phyloP scores from a whole-genome alignment of 2,888 invertebrate species.

The Lochmaea capreae region DNA sequence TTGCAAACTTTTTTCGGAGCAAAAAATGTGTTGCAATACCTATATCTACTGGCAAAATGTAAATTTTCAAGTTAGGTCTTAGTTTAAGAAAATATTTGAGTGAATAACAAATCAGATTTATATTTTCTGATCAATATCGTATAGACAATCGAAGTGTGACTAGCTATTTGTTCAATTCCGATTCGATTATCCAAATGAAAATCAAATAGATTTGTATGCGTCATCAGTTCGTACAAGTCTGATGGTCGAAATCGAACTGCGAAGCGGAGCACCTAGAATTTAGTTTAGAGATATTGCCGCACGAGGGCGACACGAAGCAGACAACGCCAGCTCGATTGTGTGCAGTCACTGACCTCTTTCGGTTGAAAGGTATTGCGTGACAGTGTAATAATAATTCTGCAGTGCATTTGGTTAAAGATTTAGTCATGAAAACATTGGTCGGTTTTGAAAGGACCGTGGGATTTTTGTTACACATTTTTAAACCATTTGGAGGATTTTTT shows the following conservation, averaged over 20 bases:
- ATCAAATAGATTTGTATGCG: neutral
- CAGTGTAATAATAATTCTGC: constrained; percentile 31
- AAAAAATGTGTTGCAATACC: too few species aligned
- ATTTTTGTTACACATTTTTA: constrained; percentile 7
- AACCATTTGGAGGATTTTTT: constrained; percentile 10
- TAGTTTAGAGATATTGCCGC: constrained; percentile 26
- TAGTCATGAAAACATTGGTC: constrained; percentile 17
- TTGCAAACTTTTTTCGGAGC: too few species aligned
- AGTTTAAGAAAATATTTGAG: too few species aligned
- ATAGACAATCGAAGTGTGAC: too few species aligned
- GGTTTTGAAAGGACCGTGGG: constrained; percentile 18
- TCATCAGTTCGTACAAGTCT: constrained; percentile 8
- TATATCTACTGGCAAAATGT: too few species aligned
- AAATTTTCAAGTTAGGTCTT: too few species aligned
- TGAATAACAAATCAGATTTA: too few species aligned
- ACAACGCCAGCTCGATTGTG: constrained; percentile 39
- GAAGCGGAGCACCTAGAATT: constrained; percentile 21
- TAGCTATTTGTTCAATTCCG: neutral
- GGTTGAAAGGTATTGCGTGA: constrained; percentile 46
- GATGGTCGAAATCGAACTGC: constrained; percentile 12
- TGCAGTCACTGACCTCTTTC: constrained; percentile 49
- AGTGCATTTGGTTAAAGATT: constrained; percentile 23
- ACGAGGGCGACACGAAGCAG: constrained; percentile 41
- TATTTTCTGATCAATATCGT: too few species aligned
- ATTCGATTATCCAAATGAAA: neutral